phyloP scores from a whole-genome alignment of 2,113 vertebrate genomes.

The Cygnus buccinator region DNA sequence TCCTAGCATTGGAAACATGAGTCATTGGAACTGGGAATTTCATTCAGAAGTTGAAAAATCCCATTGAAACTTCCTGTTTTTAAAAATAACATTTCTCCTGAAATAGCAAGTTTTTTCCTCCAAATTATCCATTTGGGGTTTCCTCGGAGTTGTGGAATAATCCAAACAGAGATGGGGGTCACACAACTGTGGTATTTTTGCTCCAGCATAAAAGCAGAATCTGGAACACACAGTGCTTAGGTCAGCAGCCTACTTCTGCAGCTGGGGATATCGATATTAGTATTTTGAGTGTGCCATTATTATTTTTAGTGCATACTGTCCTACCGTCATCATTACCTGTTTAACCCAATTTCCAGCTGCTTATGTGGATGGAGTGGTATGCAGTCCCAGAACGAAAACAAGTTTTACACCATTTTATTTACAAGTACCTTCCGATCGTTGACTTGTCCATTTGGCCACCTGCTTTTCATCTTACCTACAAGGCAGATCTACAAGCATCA shows the following conservation, averaged over 20 bases:
- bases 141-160: not conserved
- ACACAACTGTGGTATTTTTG: not conserved
- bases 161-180: not conserved
- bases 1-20: not conserved
- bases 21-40: not conserved
- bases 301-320: conserved; percentile 3
- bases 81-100: not conserved
- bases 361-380: not conserved
- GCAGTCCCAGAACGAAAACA: not conserved
- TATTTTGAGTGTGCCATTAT: not conserved
- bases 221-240: not conserved
- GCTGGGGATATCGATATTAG: not conserved
- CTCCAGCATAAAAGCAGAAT: not conserved
- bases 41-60: not conserved
- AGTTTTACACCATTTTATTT: not conserved
- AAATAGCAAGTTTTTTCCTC: not conserved
- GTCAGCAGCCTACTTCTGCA: conserved; percentile 39
- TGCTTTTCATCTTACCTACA: not conserved
- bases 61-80: not conserved
- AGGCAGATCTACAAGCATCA: accelerated
- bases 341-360: not conserved
- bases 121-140: not conserved
- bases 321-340: not conserved
- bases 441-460: not conserved
- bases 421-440: not conserved